Conservation (phyloP, 2,888 invertebrate genomes). For the Pristionchus arcanus region DNA sequence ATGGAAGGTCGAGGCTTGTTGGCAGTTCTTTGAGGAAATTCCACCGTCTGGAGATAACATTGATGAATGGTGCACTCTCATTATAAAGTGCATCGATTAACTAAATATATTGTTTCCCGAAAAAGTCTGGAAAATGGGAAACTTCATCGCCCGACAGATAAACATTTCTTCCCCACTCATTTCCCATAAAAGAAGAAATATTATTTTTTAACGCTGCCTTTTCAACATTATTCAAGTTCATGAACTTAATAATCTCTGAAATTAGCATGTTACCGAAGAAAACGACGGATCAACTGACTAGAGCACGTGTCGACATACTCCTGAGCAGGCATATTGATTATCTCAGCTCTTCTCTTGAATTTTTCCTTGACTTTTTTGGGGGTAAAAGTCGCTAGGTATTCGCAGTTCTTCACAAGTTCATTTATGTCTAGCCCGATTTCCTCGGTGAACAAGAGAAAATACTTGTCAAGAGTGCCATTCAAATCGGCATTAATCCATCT, state of each 20-base stretch:
- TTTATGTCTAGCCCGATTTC: neutral
- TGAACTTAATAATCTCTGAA: neutral
- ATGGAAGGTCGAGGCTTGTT: neutral
- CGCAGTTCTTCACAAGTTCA: neutral
- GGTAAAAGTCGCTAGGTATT: neutral
- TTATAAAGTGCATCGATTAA: neutral
- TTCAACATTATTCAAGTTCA: neutral
- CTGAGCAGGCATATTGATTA: neutral
- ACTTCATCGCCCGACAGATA: neutral
- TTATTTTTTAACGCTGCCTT: neutral
- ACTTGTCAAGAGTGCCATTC: neutral
- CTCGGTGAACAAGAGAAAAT: neutral
- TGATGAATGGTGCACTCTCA: constrained; percentile 25
- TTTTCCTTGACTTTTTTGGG: neutral
- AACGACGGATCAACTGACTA: neutral
- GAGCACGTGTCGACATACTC: neutral
- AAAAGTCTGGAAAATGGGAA: neutral
- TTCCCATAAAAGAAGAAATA: neutral
- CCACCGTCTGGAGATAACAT: neutral
- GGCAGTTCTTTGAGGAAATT: neutral
- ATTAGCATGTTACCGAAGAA: neutral
- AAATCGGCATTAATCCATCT: neutral
- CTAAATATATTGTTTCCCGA: neutral
- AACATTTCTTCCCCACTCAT: neutral
- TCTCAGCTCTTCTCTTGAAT: neutral